Conservation (phyloP, 1,140 invertebrate species). For the Lepidurus apus region DNA sequence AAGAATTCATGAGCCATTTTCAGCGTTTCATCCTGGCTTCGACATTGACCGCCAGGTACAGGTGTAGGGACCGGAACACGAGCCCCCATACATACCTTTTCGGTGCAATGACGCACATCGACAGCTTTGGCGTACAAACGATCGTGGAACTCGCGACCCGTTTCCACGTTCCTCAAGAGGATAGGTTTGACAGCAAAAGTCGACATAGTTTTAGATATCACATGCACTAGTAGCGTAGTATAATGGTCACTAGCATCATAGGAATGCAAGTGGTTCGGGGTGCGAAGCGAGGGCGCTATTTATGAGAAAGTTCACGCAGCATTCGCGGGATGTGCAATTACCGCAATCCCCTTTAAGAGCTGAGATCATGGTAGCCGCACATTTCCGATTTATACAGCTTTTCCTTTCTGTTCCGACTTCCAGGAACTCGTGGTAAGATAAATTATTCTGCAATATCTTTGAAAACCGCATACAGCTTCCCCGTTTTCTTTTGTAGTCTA, state of each 20-base stretch:
- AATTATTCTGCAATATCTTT: background rate
- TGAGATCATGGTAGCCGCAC: background rate
- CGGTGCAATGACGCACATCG: background rate
- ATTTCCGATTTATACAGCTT: background rate
- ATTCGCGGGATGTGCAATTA: too few species aligned
- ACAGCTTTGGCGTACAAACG: constrained; percentile 1
- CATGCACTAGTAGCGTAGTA: too few species aligned
- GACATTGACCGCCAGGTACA: background rate
- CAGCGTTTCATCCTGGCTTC: background rate
- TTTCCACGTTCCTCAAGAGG: background rate
- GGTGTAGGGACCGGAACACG: background rate
- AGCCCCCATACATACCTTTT: background rate
- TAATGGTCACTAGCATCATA: background rate
- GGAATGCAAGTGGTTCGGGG: background rate
- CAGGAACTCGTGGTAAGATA: constrained; percentile 14
- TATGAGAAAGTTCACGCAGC: too few species aligned
- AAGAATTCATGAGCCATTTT: background rate
- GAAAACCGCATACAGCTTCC: background rate
- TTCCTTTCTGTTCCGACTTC: background rate
- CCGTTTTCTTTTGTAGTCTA: background rate
- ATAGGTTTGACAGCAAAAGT: background rate
- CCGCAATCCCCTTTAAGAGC: background rate
- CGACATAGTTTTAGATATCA: background rate
- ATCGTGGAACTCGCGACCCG: background rate
- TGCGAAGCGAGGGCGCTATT: too few species aligned